Conservation (phyloP, 2,888 invertebrate species). For the Actias luna region DNA sequence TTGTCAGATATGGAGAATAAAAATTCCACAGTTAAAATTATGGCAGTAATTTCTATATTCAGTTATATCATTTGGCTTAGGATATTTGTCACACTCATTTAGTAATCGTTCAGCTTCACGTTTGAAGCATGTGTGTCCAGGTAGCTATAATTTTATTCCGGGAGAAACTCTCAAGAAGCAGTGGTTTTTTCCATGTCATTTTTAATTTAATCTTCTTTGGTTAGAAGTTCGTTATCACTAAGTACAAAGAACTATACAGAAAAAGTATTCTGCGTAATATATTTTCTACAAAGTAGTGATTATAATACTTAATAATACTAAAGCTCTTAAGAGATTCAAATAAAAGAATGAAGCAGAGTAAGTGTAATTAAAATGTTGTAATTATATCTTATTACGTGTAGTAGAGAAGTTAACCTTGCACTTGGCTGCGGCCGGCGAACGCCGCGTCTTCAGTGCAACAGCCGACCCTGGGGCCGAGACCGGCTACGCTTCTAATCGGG, state of each 20-base stretch:
- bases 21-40: background rate
- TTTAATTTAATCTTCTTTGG: too few species aligned
- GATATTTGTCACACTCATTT: too few species aligned
- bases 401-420: conserved; percentile 59
- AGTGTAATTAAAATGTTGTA: conserved; percentile 15
- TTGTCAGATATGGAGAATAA: background rate
- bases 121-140: too few species aligned
- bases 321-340: background rate
- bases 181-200: too few species aligned
- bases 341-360: conserved; percentile 8
- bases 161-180: too few species aligned
- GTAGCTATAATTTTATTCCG: too few species aligned
- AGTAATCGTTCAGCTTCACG: too few species aligned
- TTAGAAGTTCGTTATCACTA: too few species aligned
- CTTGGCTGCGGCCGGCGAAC: conserved; percentile 41
- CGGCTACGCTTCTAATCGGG: conserved; percentile 38
- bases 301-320: background rate
- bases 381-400: conserved; percentile 62
- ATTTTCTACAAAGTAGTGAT: background rate
- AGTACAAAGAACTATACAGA: background rate
- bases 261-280: background rate
- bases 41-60: background rate
- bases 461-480: conserved; percentile 41
- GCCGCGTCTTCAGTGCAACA: conserved; percentile 67
- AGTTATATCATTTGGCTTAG: background rate